Evolutionary conservation across 1,140 invertebrate species (phyloP), one percentile per base, ranked within the genome.

Genomic region (Venustaconcha ellipsiformis): DNA sequence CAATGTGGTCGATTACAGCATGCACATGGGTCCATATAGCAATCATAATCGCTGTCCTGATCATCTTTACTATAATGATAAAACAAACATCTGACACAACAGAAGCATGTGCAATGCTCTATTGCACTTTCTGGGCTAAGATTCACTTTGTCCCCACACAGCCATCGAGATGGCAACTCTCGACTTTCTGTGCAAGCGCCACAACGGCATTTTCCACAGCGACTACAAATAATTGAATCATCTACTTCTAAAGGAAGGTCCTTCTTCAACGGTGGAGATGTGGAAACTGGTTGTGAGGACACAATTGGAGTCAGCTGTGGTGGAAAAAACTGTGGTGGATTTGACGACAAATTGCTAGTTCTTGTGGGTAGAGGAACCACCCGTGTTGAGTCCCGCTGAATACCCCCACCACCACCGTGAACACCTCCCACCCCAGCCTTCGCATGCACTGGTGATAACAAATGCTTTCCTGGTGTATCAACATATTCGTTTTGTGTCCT

Each of bases 71-170:
- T 93, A 90, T 95, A 97, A 88, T 98, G 96, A 90, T 98, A 98
- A 89, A 97, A 96, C 56, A 96, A 88, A 62, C 94, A 95, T 88
- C 97, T 96, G 80, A 96, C 96, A 89, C 96, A 97, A 91, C 96
- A 98, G 90, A 98, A 92, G 88, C 96, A 98, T 74, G 95, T 95
- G 68, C 94, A 94, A 88, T 95, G 95, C 90, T 97, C 96, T 77
- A 98, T 93, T 80, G 94, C 92, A 74, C 94, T 93, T 88, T 96
- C 94, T 66, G 95, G 94, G 83, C 95, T 96, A 90, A 95, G 94
- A 83, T 95, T 93, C 89, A 95, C 96, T 88, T 94, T 93, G 87
- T 95, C 93, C 89, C 94, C 93, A 91, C 96, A 96, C 77, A 97
- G 92, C 96, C 96, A 98, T 67, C 93, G 92, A 80, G 94, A 94